Conservation (phyloP, 2,797 vertebrate species). For the Mus minutoides region DNA sequence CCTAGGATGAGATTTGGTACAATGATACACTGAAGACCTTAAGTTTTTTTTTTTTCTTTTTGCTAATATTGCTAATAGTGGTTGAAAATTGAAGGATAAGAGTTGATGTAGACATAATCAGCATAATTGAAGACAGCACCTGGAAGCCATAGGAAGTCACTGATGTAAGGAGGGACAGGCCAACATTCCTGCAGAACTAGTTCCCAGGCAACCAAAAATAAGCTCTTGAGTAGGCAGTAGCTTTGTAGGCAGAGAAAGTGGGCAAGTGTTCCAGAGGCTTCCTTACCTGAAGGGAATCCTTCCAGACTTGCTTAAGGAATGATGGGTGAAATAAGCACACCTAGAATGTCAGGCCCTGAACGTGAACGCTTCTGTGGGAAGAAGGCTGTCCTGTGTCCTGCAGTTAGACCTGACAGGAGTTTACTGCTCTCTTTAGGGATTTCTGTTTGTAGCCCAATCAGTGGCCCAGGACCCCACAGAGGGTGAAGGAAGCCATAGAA, state of each 20-base stretch:
- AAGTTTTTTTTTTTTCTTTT: neutral
- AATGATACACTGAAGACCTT: neutral
- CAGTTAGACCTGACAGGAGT: neutral
- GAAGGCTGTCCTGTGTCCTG: constrained; percentile 5
- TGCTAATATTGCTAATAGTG: neutral
- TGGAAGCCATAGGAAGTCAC: neutral
- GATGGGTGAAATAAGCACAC: constrained; percentile 46
- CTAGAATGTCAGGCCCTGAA: constrained; percentile 46
- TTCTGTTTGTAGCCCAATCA: neutral
- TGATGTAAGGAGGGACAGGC: neutral
- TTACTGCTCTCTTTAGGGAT: neutral
- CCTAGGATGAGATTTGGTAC: neutral
- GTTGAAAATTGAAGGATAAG: neutral
- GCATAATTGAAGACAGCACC: neutral
- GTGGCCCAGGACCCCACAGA: neutral
- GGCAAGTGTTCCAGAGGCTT: neutral
- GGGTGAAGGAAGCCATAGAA: neutral
- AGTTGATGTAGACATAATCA: neutral
- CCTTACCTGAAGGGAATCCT: constrained; percentile 1
- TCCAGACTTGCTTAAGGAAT: constrained; percentile 53
- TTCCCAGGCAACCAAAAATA: neutral
- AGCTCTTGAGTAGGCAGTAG: neutral
- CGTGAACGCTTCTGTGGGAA: constrained; percentile 5
- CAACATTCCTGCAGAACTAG: neutral
- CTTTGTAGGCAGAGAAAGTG: neutral